These are phyloP conservation scores for Ophioderma brevispina DNA, from an alignment of 35 echinoderm and acorn worm species.

Conservation along the genomic window DNA sequence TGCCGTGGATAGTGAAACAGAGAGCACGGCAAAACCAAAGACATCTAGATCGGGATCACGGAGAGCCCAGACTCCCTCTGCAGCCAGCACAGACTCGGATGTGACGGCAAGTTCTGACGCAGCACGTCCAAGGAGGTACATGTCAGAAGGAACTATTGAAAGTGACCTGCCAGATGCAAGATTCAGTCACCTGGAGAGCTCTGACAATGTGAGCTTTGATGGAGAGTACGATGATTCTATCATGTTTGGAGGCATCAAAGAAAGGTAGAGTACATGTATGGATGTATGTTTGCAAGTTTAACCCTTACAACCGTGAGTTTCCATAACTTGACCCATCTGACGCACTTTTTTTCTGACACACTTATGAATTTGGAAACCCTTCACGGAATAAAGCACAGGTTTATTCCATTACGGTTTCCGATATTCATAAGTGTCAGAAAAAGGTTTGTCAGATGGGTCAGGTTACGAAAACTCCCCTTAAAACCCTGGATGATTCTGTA, in stretches of 20 bases:
- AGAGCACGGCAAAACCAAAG: slow-evolving; percentile 30
- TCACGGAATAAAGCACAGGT: too few relatives aligned
- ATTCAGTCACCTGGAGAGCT: slow-evolving; percentile 56
- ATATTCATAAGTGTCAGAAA: too few relatives aligned
- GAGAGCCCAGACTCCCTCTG: slow-evolving; percentile 2
- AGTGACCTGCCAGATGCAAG: slow-evolving; percentile 38
- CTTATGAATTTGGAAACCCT: too few relatives aligned
- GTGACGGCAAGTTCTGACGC: slow-evolving; percentile 10
- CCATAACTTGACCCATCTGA: too few relatives aligned
- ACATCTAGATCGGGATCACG: not conserved
- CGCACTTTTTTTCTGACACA: too few relatives aligned
- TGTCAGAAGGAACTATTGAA: slow-evolving; percentile 36
- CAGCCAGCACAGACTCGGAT: slow-evolving; percentile 47
- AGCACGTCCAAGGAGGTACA: not conserved
- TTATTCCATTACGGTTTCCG: too few relatives aligned
- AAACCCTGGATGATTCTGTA: too few relatives aligned
- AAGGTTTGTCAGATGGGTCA: too few relatives aligned
- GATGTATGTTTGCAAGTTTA: too few relatives aligned
- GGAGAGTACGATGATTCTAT: slow-evolving; percentile 97
- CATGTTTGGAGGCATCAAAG: slow-evolving; percentile 88
- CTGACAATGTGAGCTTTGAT: slow-evolving; percentile 87
- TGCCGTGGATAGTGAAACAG: slow-evolving; percentile 43
- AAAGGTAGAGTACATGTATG: slow-evolving; percentile 73
- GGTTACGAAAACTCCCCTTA: too few relatives aligned
- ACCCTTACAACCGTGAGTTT: too few relatives aligned